Evolutionary conservation across 2,113 vertebrate genomes (phyloP).

Genomic region (Epinephelus moara): DNA sequence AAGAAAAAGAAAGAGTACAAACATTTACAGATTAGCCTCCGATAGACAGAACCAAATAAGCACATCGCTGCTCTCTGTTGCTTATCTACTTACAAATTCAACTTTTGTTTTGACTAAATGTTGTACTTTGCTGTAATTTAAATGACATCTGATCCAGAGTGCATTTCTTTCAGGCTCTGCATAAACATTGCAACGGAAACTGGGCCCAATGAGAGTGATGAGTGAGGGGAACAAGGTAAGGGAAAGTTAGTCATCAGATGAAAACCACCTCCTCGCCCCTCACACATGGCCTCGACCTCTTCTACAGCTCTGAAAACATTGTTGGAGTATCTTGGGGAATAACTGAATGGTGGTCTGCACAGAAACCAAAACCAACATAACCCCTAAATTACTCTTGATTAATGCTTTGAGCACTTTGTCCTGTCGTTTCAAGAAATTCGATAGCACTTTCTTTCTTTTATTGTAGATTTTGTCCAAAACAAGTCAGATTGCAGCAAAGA

Average conservation of each 20-base stretch:
- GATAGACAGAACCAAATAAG: background rate
- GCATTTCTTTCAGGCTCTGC: background rate
- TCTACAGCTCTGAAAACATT: conserved; percentile 43
- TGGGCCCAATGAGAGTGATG: conserved; percentile 42
- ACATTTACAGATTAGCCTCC: background rate
- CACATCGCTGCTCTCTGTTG: background rate
- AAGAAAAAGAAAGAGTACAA: background rate
- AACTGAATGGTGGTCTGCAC: conserved; percentile 38
- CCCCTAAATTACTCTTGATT: conserved; percentile 24
- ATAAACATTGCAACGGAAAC: conserved; percentile 39
- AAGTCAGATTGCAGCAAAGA: background rate
- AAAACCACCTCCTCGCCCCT: conserved; percentile 24
- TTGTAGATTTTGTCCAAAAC: background rate
- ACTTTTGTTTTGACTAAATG: conserved; percentile 1
- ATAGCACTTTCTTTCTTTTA: background rate
- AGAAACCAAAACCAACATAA: conserved; percentile 47
- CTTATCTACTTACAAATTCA: background rate
- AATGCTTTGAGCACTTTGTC: conserved; percentile 13
- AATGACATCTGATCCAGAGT: conserved; percentile 32
- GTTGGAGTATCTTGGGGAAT: conserved; percentile 16
- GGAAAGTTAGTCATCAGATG: conserved; percentile 44
- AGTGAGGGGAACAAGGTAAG: conserved; percentile 62
- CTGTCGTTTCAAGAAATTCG: background rate
- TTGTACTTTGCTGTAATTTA: conserved; percentile 28
- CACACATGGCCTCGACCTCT: conserved; percentile 14